phyloP scores from a whole-genome alignment of 2,113 vertebrate genomes.

The Vicugna pacos region DNA sequence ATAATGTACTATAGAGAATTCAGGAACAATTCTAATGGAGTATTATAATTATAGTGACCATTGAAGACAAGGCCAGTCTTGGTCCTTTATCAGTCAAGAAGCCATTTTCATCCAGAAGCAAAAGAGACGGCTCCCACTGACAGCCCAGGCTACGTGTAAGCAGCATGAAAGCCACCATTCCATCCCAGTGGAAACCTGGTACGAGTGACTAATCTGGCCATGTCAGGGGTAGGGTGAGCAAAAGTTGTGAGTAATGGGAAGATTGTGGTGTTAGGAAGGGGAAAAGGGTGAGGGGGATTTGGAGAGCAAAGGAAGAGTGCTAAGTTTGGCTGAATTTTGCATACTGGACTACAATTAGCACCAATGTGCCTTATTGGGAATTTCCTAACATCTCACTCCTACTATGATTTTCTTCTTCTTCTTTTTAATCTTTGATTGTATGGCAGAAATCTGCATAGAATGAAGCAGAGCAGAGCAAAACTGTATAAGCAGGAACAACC shows the following conservation, averaged over 20 bases:
- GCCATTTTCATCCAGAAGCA: not conserved
- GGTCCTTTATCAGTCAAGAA: not conserved
- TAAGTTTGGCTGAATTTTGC: not conserved
- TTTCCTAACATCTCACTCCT: not conserved
- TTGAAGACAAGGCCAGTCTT: not conserved
- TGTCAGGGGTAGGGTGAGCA: not conserved
- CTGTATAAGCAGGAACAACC: not conserved
- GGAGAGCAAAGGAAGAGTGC: not conserved
- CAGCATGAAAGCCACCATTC: not conserved
- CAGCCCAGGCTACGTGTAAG: not conserved
- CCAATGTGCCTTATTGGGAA: constrained; percentile 2
- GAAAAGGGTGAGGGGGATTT: not conserved
- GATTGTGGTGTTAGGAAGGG: not conserved
- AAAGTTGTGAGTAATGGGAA: not conserved
- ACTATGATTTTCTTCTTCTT: not conserved
- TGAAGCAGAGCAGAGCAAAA: constrained; percentile 6
- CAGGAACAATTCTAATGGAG: not conserved
- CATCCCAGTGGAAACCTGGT: not conserved
- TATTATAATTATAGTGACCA: not conserved
- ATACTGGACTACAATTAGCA: not conserved
- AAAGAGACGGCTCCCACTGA: not conserved
- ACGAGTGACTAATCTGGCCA: not conserved
- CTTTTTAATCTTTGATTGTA: not conserved
- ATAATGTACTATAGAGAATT: not conserved
- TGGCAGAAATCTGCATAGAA: not conserved